phyloP scores from a whole-genome alignment of 2,113 vertebrate species.

The Amphiprion ocellaris region DNA sequence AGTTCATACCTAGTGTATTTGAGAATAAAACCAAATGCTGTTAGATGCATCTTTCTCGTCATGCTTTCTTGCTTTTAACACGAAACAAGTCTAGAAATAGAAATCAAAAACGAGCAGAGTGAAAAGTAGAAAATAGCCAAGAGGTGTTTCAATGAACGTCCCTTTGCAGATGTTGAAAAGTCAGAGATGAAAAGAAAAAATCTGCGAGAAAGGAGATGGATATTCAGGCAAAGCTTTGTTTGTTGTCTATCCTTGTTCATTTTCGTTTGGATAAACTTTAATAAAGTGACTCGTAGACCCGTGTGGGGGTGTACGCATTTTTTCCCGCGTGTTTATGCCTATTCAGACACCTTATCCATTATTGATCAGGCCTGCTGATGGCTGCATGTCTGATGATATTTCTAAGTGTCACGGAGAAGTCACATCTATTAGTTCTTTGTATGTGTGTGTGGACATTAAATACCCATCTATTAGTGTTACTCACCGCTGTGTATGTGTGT shows the following conservation, averaged over 20 bases:
- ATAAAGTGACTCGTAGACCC: conserved; percentile 27
- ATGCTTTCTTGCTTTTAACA: conserved; percentile 7
- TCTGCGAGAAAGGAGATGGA: not conserved
- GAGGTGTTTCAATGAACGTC: conserved; percentile 16
- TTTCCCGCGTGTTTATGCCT: conserved; percentile 40
- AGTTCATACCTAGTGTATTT: not conserved
- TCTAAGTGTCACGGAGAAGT: conserved; percentile 60
- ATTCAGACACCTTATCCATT: conserved; percentile 59
- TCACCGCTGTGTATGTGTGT: conserved; percentile 20
- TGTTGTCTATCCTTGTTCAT: conserved; percentile 1
- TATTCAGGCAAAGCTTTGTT: conserved; percentile 10
- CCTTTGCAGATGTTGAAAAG: conserved; percentile 13
- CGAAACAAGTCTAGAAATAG: conserved; percentile 22
- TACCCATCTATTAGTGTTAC: conserved; percentile 42
- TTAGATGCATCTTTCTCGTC: not conserved
- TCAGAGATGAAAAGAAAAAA: conserved; percentile 7
- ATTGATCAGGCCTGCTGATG: conserved; percentile 63
- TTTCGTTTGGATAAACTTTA: conserved; percentile 28
- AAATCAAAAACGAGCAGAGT: not conserved
- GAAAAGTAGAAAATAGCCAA: conserved; percentile 12
- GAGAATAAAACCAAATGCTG: not conserved
- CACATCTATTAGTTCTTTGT: conserved; percentile 69
- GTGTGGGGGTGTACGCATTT: not conserved
- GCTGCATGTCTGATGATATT: conserved; percentile 55
- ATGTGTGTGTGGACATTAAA: conserved; percentile 61